Evolutionary conservation across 37 sponge, comb jelly and placozoan genomes (phyloP).

Genomic region (Bolinopsis microptera): DNA sequence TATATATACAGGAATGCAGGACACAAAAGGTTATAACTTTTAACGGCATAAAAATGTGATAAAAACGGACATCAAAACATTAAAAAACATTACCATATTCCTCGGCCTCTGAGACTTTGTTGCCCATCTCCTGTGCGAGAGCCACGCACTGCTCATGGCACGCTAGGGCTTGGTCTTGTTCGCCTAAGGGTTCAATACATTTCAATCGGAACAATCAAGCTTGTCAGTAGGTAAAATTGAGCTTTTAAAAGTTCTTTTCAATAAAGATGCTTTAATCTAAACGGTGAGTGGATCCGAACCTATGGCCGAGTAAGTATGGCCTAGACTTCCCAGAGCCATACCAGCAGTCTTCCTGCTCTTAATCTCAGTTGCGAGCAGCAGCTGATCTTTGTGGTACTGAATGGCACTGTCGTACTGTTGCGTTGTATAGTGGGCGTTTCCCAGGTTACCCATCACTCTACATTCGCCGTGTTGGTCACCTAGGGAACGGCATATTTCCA

Average conservation of each 20-base stretch:
- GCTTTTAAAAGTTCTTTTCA: too few relatives aligned
- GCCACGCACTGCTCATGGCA: constrained; percentile 74
- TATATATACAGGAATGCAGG: too few relatives aligned
- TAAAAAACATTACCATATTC: too few relatives aligned
- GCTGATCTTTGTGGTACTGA: constrained; percentile 63
- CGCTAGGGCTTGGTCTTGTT: constrained; percentile 56
- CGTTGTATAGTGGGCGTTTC: constrained; percentile 37
- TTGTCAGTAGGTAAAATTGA: too few relatives aligned
- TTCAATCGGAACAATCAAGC: too few relatives aligned
- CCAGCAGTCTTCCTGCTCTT: constrained; percentile 40
- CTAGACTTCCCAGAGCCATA: constrained; percentile 45
- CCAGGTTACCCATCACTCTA: constrained; percentile 78
- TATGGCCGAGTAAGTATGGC: constrained; percentile 64
- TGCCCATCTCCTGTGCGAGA: constrained; percentile 69
- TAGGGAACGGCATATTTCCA: constrained; percentile 73
- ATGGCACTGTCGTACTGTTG: constrained; percentile 45
- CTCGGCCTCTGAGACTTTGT: constrained; percentile 69
- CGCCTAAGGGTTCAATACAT: too few relatives aligned
- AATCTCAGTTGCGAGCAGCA: constrained; percentile 7
- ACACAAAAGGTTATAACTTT: too few relatives aligned
- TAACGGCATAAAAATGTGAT: too few relatives aligned
- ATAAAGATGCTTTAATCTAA: too few relatives aligned
- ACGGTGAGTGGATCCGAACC: not conserved
- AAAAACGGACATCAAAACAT: too few relatives aligned
- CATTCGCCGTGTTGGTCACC: constrained; percentile 77